Conservation (phyloP, 2,888 invertebrate genomes). For the Andrena flavipes region DNA sequence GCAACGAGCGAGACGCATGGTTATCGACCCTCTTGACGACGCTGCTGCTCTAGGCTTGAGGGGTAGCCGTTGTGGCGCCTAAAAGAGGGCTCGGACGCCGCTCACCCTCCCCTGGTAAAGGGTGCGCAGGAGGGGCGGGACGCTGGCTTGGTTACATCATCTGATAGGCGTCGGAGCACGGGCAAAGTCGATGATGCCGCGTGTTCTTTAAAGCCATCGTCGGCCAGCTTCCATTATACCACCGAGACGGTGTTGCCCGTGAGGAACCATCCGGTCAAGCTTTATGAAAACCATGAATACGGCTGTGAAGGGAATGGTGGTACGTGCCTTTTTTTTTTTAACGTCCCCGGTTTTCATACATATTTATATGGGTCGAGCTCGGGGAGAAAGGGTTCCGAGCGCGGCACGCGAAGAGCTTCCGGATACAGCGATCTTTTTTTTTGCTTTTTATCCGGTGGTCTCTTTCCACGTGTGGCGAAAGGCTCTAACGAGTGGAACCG, state of each 20-base stretch:
- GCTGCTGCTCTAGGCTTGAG: conserved; percentile 49
- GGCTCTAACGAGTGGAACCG: no score
- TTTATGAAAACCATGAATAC: conserved; percentile 48
- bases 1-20: conserved; percentile 61
- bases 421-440: background rate
- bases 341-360: conserved; percentile 17
- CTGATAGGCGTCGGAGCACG: conserved; percentile 56
- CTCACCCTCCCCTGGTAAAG: conserved; percentile 9
- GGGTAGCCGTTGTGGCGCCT: conserved; percentile 76
- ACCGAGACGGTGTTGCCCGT: conserved; percentile 34
- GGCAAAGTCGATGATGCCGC: conserved; percentile 66
- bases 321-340: conserved; percentile 19
- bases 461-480: no score
- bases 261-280: conserved; percentile 45
- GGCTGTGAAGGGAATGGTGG: background rate
- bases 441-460: no score
- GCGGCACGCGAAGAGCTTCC: conserved; percentile 1
- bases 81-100: conserved; percentile 72
- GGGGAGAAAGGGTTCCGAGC: background rate
- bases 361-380: conserved; percentile 18
- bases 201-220: conserved; percentile 62
- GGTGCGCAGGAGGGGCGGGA: conserved; percentile 22
- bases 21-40: conserved; percentile 71
- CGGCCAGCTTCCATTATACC: conserved; percentile 48
- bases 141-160: conserved; percentile 71